Base-by-base conservation (phyloP, 2,113 vertebrate species). In the Ploceus nigricollis region DNA sequence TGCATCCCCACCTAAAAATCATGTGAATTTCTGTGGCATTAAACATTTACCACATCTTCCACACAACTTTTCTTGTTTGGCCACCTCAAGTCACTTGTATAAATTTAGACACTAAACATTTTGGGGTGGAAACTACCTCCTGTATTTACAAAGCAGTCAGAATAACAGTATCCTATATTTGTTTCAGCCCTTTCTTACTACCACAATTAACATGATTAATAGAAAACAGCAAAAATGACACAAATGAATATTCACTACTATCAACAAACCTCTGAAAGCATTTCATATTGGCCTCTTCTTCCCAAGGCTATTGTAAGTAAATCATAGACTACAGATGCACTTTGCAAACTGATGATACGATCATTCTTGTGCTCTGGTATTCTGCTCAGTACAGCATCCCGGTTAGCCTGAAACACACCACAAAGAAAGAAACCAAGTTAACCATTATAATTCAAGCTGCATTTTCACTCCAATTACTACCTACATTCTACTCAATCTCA, bases 261-360 rank as follows among this genome's bases (percentile, higher is more conserved):
- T 18, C 9, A 4, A 94, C 94, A 89, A 96, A 99, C 99, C 99
- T 99, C 99, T 18, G 99, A 99, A 24, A 99, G 98, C 99, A 99
- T 99, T 98, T 99, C 99, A 60, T 99, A 99, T 85, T 99, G 99
- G 84, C 99, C 99, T 90, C 99, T 98, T 95, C 99, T 98, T 64
- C 99, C 99, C 83, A 99, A 98, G 48, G 99, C 99, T 8, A 99
- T 99, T 4, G 99, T 99, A 84, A 99, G 98, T 61, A 99, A 97
- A 95, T 99, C 99, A 0, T 99, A 99, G 54, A 99, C 99, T 81
- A 99, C 99, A 10, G 99, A 99, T 3, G 99, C 99, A 6, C 99
- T 99, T 98, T 99, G 99, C 50, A 99, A 97, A 93, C 99, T 99
- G 97, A 99, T 99, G 97, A 99, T 99, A 1, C 99, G 99, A 86